Base-by-base conservation (phyloP, 2,797 vertebrate genomes). In the Labroides dimidiatus region DNA sequence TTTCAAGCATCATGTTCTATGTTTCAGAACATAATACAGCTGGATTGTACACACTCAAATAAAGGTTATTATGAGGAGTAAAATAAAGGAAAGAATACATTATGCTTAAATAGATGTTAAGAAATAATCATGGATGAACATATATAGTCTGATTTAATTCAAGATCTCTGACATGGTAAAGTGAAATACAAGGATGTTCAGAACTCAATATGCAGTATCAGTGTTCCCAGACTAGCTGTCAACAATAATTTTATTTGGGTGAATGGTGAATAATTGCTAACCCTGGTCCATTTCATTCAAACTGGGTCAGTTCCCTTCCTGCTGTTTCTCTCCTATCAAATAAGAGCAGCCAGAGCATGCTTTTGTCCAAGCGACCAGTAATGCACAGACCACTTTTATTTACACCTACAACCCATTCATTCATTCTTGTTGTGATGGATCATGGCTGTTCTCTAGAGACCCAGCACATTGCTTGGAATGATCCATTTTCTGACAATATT, bases 401-500 rank as follows among this genome's bases (percentile, higher is more conserved):
- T 72, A 63, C 48, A 42, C 66, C 39, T 49, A 24, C 39, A 65
- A 44, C 37, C 66, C 48, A 44, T 69, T 81, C 58, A 51, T 70
- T 60, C 14, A 42, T 64, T 62, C 47, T 49, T 43, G 61, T 72
- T 72, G 56, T 83, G 69, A 78, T 68, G 64, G 65, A 88, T 82
- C 53, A 48, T 60, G 67, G 45, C 55, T 23, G 33, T 48, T 81
- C 67, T 75, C 71, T 41, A 0, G 37, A 78, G 76, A 82, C 59
- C 4, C 9, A 44, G 43, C 60, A 24, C 62, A 47, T 47, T 45
- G 57, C 70, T 67, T 20, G 47, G 51, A 81, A 85, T 84, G 63
- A 86, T 84, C 66, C 56, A 60, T 89, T 84, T 82, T 71, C 72
- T 69, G 53, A 74, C 80, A 80, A 63, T 77, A 69, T 84, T 83